Conservation (phyloP, 2,888 invertebrate species). For the Hypena proboscidalis region DNA sequence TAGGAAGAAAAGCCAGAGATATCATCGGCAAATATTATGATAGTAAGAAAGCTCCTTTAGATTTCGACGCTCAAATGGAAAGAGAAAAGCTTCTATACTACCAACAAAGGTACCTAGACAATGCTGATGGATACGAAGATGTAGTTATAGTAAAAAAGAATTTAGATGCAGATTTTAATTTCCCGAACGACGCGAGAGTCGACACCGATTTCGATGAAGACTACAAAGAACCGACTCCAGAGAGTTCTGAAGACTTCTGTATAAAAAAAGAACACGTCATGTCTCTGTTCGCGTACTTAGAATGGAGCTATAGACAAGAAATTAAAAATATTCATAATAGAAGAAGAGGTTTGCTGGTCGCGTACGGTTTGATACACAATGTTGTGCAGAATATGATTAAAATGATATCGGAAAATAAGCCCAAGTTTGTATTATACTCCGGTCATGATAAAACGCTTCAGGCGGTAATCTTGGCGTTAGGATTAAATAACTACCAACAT, state of each 20-base stretch:
- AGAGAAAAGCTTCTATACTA: slow-evolving; percentile 78
- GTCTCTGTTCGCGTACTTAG: slow-evolving; percentile 92
- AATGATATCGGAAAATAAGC: slow-evolving; percentile 91
- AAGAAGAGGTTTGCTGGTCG: slow-evolving; percentile 88
- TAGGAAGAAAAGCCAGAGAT: slow-evolving; percentile 75
- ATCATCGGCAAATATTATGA: slow-evolving; percentile 75
- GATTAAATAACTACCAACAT: slow-evolving; percentile 87
- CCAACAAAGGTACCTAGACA: slow-evolving; percentile 77
- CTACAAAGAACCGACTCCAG: slow-evolving; percentile 72
- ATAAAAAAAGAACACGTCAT: slow-evolving; percentile 90
- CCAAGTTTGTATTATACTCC: slow-evolving; percentile 92
- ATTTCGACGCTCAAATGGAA: slow-evolving; percentile 83
- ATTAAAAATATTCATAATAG: slow-evolving; percentile 86
- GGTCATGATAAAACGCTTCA: slow-evolving; percentile 97
- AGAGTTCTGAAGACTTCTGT: slow-evolving; percentile 79
- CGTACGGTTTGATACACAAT: slow-evolving; percentile 93
- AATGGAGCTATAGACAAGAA: slow-evolving; percentile 90
- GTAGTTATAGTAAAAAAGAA: slow-evolving; percentile 81
- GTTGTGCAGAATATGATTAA: slow-evolving; percentile 92
- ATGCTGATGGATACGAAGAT: slow-evolving; percentile 76
- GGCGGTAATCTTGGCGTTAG: slow-evolving; percentile 92
- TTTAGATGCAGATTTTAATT: slow-evolving; percentile 81
- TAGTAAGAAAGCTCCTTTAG: slow-evolving; percentile 65
- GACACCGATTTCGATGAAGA: slow-evolving; percentile 79
- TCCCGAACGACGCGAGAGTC: slow-evolving; percentile 76